Conservation (phyloP, 2,113 vertebrate genomes). For the Microtus richardsoni region DNA sequence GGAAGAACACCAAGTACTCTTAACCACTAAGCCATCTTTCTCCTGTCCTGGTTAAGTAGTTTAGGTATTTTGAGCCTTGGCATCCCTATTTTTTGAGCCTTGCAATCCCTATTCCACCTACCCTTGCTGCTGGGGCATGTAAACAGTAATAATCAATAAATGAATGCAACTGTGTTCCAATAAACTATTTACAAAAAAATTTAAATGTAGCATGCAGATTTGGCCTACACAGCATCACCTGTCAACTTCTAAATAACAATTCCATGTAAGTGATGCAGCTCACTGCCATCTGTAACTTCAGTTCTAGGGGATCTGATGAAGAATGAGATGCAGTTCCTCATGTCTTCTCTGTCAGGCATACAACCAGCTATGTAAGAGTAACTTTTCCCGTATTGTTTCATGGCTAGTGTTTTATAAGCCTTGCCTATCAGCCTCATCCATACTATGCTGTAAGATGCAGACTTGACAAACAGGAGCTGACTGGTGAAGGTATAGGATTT, state of each 20-base stretch:
- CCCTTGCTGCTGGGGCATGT: background rate
- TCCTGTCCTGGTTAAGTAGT: background rate
- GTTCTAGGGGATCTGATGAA: no score
- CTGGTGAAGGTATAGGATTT: background rate
- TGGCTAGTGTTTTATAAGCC: background rate
- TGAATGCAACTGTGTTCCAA: background rate
- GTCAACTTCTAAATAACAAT: background rate
- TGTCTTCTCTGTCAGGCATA: background rate
- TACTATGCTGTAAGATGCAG: background rate
- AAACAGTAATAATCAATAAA: background rate
- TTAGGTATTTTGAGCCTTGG: background rate
- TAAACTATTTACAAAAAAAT: background rate
- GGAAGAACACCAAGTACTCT: background rate
- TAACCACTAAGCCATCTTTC: background rate
- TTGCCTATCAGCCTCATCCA: background rate
- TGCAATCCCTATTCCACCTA: background rate
- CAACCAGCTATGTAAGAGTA: background rate
- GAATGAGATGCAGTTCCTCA: background rate
- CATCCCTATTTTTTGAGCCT: background rate
- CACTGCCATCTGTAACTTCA: no score
- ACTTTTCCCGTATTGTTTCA: background rate
- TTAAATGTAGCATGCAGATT: background rate
- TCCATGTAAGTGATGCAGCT: no score
- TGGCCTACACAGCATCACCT: background rate
- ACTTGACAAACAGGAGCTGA: constrained; percentile 6